Conservation (phyloP, 2,797 vertebrate genomes). For the Tolypeutes matacus region DNA sequence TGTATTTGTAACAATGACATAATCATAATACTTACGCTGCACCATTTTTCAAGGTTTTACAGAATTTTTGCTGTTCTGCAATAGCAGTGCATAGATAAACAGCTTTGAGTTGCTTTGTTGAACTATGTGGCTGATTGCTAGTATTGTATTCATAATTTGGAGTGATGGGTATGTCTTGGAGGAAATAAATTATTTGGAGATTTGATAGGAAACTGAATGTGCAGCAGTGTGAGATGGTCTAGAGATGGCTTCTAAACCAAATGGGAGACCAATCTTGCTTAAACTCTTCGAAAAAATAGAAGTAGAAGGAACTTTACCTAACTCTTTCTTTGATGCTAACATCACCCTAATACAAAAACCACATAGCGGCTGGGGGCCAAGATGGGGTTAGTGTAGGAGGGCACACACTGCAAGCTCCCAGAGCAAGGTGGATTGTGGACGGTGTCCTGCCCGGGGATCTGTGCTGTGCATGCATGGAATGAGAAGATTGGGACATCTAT, state of each 20-base stretch:
- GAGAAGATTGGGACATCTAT: no score
- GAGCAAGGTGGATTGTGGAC: no score
- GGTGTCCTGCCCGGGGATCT: no score
- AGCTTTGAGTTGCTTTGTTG: background rate
- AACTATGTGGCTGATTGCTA: background rate
- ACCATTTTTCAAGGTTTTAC: slow-evolving; percentile 4
- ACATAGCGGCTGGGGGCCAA: no score
- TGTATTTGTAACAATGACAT: background rate
- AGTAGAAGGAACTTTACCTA: no score
- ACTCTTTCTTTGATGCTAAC: no score
- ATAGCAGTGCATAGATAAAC: background rate
- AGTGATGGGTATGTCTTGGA: background rate
- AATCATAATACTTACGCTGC: background rate
- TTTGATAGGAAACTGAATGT: slow-evolving; percentile 13
- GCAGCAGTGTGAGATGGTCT: background rate
- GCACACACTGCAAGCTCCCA: no score
- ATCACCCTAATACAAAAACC: no score
- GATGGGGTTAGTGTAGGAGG: no score
- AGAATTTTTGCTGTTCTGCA: slow-evolving; percentile 26
- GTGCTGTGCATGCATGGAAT: no score
- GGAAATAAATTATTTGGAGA: slow-evolving; percentile 32
- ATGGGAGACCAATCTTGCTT: no score
- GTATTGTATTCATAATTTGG: background rate
- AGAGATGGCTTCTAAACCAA: slow-evolving; percentile 6
- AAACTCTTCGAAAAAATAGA: no score